A percentile compares a stretch with the other conserved stretches of the same genome.
Conservation (phyloP, 2,888 invertebrate species). For the Tinea semifulvella region DNA sequence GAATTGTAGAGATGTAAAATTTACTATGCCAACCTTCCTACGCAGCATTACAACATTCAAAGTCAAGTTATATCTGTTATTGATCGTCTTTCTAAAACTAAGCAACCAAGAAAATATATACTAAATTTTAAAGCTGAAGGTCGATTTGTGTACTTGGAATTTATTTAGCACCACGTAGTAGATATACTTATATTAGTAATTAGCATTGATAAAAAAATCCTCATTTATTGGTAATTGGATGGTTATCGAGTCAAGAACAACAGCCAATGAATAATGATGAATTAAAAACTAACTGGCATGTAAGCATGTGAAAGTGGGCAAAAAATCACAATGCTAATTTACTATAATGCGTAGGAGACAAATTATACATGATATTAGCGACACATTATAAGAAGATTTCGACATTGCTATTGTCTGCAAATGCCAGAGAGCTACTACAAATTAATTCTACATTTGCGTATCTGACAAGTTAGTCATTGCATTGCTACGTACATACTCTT, state of each 20-base stretch:
- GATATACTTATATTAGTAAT: too few relatives aligned
- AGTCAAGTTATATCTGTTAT: not conserved
- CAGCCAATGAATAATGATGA: too few relatives aligned
- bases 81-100: not conserved
- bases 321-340: conserved; percentile 6
- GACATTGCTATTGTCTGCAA: conserved; percentile 39
- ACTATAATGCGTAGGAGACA: conserved; percentile 37
- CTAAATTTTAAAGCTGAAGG: too few relatives aligned
- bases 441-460: not conserved
- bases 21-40: not conserved
- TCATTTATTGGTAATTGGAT: too few relatives aligned
- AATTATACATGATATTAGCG: conserved; percentile 42
- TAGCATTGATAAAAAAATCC: too few relatives aligned
- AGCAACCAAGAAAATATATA: too few relatives aligned
- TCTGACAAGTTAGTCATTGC: conserved; percentile 3
- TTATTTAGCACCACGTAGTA: too few relatives aligned
- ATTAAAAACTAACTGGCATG: not conserved
- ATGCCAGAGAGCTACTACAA: conserved; percentile 22
- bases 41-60: not conserved
- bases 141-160: too few relatives aligned
- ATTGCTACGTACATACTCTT: too few relatives aligned
- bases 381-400: conserved; percentile 36
- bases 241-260: too few relatives aligned
- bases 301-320: not conserved
- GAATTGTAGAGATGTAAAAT: not conserved